Evolutionary conservation across 2,113 vertebrate species (phyloP), one percentile per base, ranked within the genome.

Genomic region (Tamias sibiricus): DNA sequence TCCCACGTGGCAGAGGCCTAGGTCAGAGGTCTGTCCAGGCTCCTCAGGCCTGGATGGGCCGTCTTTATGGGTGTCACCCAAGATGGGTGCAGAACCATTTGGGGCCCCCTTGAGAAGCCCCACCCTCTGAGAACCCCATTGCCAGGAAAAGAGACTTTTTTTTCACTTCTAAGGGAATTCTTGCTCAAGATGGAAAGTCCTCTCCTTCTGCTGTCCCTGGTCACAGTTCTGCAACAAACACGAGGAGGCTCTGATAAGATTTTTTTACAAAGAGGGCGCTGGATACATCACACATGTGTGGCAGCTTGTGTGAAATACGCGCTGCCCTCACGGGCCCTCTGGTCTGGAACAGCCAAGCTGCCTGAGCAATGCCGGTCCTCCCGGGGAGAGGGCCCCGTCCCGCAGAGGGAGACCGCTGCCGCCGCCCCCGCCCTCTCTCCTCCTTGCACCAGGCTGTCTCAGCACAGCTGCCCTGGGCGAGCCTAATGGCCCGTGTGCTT

Each of bases 311-410:
- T 37, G 57, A 79, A 64, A 59, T 26, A 37, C 6, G 12, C 1
- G 0, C 37, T 66, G 79, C 10, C 3, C n/a, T 2, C 3, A 42
- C 4, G 28, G 37, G 19, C 14, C 8, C 6, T 12, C 47, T 42
- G 4, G 24, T 49, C 16, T 35, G 49, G 30, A 64, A 22, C 8
- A 22, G 59, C 80, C 47, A 52, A 47, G 22, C 19, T 74, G 44
- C 72, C 68, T 1, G 1, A n/a, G 69, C 40, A n/a, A 49, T 42
- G 37, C 71, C 57, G 54, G 49, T 28, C 32, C 28, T 75, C 76
- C 22, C 49, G 42, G 22, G 9, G 26, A 81, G 12, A 37, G 26
- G 8, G 19, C 5, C 12, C 42, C 14, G 19, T 68, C 40, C 49
- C 47, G 47, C 13, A 4, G 75, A 44, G 20, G 59, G 14, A n/a